Evolutionary conservation across 2,888 invertebrate species (phyloP), one percentile per base, ranked within the genome.

Genomic region (Drosophila percnosoma): DNA sequence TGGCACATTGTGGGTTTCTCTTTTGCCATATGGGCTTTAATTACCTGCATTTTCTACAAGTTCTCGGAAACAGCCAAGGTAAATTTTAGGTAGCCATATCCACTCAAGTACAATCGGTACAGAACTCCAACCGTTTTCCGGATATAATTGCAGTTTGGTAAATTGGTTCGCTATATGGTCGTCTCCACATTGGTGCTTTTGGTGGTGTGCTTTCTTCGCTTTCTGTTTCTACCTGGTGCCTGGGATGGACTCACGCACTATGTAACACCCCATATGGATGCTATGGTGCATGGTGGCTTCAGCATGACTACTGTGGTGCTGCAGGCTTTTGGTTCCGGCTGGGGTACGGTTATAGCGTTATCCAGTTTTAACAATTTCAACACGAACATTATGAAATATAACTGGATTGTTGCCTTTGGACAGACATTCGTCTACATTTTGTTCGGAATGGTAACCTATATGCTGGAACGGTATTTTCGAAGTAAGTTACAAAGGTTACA

Each of bases 291-390:
- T 1, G 80, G 73, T 4, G 13, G 68, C 4, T 5, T 61, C 0
- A 60, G 60, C 7, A 72, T 89, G 24, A 77, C 88, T 0, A 18
- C 91, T 0, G 63, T 85, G 59, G 82, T 86, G 0, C 59, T 98
- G 92, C 97, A 96, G 90, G 97, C 97, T 0, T 95, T 98, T 33
- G 98, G 98, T 1, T 96, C 97, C 0, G 97, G 97, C 1, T 97
- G 97, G 96, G 97, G 97, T 36, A 96, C 96, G 6, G 94, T 97
- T 48, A 94, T 97, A 66, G 96, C 96, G 81, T 96, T 97, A 95
- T 96, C 97, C 36, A 97, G 97, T 91, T 97, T 96, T 91, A 97
- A 97, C 91, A 94, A 94, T 73, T 97, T 96, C 89, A 94, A 95
- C 83, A 96, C 96, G 76, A 95, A 96, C 78, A 96, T 96, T 80